A percentile compares a stretch with the other conserved stretches of the same genome.
Evolutionary conservation across 2,113 vertebrate species (phyloP).

Genomic region (Scytalopus superciliaris): DNA sequence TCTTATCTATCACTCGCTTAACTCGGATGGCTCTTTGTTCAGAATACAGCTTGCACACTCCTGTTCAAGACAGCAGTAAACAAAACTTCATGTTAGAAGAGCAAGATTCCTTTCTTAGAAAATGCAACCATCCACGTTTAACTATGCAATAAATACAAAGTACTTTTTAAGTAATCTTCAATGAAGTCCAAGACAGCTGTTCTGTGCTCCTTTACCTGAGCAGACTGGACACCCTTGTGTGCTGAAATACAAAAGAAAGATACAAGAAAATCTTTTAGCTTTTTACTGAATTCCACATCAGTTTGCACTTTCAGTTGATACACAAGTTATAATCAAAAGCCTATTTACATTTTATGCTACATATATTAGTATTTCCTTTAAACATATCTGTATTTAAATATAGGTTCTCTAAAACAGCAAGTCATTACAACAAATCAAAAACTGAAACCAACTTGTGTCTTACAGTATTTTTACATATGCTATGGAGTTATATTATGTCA

Average conservation of each 20-base stretch:
- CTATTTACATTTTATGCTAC: background rate
- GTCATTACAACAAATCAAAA: background rate
- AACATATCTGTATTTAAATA: background rate
- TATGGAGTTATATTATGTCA: background rate
- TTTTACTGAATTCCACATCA: background rate
- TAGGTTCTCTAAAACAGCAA: background rate
- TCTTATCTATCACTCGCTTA: slow-evolving; percentile 93
- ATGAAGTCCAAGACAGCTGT: slow-evolving; percentile 88
- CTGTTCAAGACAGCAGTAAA: slow-evolving; percentile 62
- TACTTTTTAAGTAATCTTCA: slow-evolving; percentile 92
- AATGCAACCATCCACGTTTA: background rate
- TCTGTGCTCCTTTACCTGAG: slow-evolving; percentile 90
- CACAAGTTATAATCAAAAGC: background rate
- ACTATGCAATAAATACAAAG: background rate
- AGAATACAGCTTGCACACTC: slow-evolving; percentile 95
- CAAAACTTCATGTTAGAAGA: background rate
- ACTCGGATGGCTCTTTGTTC: slow-evolving; percentile 95
- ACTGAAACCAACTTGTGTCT: background rate
- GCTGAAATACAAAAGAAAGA: slow-evolving; percentile 72
- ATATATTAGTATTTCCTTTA: background rate
- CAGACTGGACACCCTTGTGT: slow-evolving; percentile 80
- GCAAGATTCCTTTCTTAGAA: background rate
- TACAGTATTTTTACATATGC: background rate
- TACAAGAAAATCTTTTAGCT: background rate
- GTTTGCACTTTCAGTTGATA: background rate